Conservation (phyloP, 2,888 invertebrate genomes). For the Elgonia sp. region DNA sequence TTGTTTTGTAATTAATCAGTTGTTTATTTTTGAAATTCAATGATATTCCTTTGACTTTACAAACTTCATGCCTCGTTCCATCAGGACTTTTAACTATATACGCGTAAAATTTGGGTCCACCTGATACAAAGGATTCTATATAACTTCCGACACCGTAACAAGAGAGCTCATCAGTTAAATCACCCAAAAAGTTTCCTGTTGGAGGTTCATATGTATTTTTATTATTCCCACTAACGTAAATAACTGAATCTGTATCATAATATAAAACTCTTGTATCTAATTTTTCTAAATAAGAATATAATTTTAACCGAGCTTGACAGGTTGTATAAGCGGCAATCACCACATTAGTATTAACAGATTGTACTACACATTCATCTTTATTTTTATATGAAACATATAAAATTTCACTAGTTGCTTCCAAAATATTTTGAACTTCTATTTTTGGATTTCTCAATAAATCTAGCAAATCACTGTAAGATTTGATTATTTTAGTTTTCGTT, state of each 20-base stretch:
- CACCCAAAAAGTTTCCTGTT: conserved; percentile 43
- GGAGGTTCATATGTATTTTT: conserved; percentile 17
- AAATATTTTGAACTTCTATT: no score
- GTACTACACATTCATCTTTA: no score
- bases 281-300: neutral
- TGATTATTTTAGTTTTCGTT: no score
- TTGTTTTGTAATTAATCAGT: conserved; percentile 8
- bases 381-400: no score
- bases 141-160: conserved; percentile 17
- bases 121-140: conserved; percentile 45
- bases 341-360: no score
- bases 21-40: conserved; percentile 27
- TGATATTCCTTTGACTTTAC: conserved; percentile 32
- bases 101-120: neutral
- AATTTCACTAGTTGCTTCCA: no score
- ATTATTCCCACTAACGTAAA: neutral
- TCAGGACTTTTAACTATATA: neutral
- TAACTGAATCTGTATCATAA: conserved; percentile 8
- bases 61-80: neutral
- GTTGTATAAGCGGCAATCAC: neutral
- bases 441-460: no score
- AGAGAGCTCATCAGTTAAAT: conserved; percentile 58
- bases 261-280: conserved; percentile 4
- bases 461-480: no score
- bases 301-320: conserved; percentile 13